phyloP scores from a whole-genome alignment of 2,797 vertebrate species.

The Odontamblyopus rebecca region DNA sequence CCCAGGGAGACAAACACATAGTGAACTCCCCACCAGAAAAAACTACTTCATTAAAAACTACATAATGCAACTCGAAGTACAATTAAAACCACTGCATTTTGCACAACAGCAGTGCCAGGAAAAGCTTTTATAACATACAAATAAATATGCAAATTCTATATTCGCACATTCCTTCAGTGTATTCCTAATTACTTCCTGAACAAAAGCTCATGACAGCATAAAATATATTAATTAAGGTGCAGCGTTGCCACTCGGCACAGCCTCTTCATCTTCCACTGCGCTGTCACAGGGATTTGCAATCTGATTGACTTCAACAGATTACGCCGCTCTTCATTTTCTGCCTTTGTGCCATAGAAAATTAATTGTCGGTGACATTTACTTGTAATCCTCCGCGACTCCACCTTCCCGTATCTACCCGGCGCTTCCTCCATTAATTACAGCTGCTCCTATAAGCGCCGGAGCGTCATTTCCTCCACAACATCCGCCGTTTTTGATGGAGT shows the following conservation, averaged over 20 bases:
- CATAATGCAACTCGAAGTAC: too few relatives aligned
- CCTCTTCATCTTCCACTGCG: slow-evolving; percentile 66
- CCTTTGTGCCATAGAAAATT: slow-evolving; percentile 63
- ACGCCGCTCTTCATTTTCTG: slow-evolving; percentile 60
- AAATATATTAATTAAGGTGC: slow-evolving; percentile 70
- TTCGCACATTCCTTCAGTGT: slow-evolving; percentile 6
- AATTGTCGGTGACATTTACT: slow-evolving; percentile 70
- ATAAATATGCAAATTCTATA: neutral
- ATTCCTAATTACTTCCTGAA: slow-evolving; percentile 50
- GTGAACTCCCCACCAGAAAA: too few relatives aligned
- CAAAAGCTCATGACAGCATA: slow-evolving; percentile 70
- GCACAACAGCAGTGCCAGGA: neutral
- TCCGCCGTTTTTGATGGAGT: slow-evolving; percentile 49
- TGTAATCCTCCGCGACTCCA: slow-evolving; percentile 42
- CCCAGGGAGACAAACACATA: too few relatives aligned
- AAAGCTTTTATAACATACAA: neutral
- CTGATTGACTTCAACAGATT: slow-evolving; percentile 73
- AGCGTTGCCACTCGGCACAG: slow-evolving; percentile 32
- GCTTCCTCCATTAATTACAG: slow-evolving; percentile 60
- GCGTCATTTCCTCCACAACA: slow-evolving; percentile 58
- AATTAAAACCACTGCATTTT: neutral
- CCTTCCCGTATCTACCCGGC: slow-evolving; percentile 32
- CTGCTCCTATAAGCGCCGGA: slow-evolving; percentile 26
- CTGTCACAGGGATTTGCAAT: slow-evolving; percentile 68
- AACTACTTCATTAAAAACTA: too few relatives aligned